phyloP scores from a whole-genome alignment of 2,797 vertebrate species.

The Orestias chungarensis region DNA sequence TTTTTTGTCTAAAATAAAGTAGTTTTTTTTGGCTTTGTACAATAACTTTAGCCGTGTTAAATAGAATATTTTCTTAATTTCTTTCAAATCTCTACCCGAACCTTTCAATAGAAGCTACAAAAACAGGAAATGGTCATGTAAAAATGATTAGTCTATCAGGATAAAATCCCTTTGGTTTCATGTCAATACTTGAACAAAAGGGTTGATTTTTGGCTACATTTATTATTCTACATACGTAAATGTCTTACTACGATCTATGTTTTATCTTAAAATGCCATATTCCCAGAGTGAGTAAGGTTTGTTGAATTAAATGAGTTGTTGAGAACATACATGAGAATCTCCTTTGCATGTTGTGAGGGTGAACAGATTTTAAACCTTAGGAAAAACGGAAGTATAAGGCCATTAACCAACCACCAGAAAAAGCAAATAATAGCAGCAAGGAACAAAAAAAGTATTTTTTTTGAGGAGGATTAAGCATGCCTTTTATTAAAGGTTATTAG shows the following conservation, averaged over 20 bases:
- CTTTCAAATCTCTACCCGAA: background rate
- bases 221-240: too few relatives aligned
- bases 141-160: background rate
- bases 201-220: too few relatives aligned
- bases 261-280: too few relatives aligned
- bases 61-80: background rate
- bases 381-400: constrained; percentile 9
- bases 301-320: too few relatives aligned
- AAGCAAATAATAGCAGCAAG: constrained; percentile 24
- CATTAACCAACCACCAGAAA: constrained; percentile 21
- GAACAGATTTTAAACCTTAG: constrained; percentile 1
- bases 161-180: background rate
- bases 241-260: too few relatives aligned
- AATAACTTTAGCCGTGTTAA: too few relatives aligned
- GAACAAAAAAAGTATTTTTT: constrained; percentile 35
- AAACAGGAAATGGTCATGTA: background rate
- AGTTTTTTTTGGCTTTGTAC: too few relatives aligned
- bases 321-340: too few relatives aligned
- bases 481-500: constrained; percentile 33
- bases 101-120: background rate
- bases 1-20: too few relatives aligned
- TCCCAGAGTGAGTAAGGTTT: too few relatives aligned
- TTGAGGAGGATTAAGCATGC: constrained; percentile 43
- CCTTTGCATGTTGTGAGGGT: constrained; percentile 5
- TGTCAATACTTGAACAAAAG: too few relatives aligned